Base-by-base conservation (phyloP, 2,888 invertebrate species). In the Drosophila anomalata region DNA sequence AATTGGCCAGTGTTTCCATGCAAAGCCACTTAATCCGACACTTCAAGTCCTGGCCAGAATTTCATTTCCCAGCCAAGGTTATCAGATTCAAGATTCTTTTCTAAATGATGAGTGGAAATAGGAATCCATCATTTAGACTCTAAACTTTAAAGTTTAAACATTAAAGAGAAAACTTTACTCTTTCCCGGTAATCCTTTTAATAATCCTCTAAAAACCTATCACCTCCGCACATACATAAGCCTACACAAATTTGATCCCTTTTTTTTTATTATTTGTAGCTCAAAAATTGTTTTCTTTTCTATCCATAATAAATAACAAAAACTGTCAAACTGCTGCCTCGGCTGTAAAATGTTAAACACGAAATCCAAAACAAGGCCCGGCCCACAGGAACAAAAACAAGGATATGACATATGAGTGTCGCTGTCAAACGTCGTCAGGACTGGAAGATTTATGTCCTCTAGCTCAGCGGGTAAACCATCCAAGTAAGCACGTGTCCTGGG, bases 291-390 rank as follows among this genome's bases (percentile, higher is more conserved):
- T 51, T 60, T 71, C 60, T 50, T 50, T 51, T 8, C 59, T 36
- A 47, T 41, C 53, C 51, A 70, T 52, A 58, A 75, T 75, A 75
- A 75, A 75, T 75, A 75, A 53, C 52, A 39, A 41, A 55, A 75
- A 66, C 65, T 76, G 76, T 76, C 76, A 76, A 76, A 72, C 61
- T 51, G 75, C 58, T 67, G 67, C 51, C 26, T 46, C 51, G 41
- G 60, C 52, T 76, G 66, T 57, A 61, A 71, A 66, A 62, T 76
- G 61, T 72, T 57, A 62, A 66, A 75, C 61, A 75, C 55, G 56
- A 75, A 75, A 61, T 60, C 54, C 56, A 54, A 59, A 70, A 60
- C 60, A 75, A 57, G 59, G 59, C 44, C 50, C 63, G 56, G 31
- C 50, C 47, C 63, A 22, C 51, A 51, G n/a, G 26, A 54, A 54